Conservation (phyloP, 2,888 invertebrate genomes). For the Chymomyza procnemis region DNA sequence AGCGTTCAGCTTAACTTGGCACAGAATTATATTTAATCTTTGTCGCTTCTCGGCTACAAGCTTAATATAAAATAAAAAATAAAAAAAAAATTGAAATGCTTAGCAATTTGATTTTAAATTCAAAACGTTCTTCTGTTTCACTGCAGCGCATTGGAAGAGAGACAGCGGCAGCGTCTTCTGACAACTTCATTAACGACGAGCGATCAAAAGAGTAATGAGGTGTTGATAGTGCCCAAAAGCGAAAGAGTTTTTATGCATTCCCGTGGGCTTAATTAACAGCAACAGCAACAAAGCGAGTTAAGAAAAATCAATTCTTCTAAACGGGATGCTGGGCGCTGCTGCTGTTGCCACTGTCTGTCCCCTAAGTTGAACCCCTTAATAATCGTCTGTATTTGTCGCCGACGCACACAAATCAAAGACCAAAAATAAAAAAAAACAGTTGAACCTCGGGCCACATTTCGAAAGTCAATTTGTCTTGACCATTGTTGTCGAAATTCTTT, state of each 20-base stretch:
- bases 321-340: neutral
- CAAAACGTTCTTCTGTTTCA: constrained; percentile 49
- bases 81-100: constrained; percentile 53
- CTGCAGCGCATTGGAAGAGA: constrained; percentile 8
- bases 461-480: constrained; percentile 17
- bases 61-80: too few species aligned
- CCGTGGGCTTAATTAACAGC: constrained; percentile 57
- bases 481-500: constrained; percentile 12
- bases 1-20: constrained; percentile 13
- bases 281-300: constrained; percentile 17
- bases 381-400: constrained; percentile 28
- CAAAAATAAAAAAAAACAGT: too few species aligned
- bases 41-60: constrained; percentile 59
- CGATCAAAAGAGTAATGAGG: constrained; percentile 76
- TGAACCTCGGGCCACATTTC: constrained; percentile 10
- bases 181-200: constrained; percentile 75
- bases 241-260: constrained; percentile 56
- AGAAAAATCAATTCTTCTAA: neutral
- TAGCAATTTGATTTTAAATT: constrained; percentile 66
- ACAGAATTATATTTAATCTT: constrained; percentile 69
- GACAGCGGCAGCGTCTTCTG: constrained; percentile 47
- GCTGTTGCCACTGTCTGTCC: neutral
- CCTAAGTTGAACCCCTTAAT: constrained; percentile 5
- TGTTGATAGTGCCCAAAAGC: constrained; percentile 70
- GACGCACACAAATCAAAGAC: constrained; percentile 23